Conservation (phyloP, 2,113 vertebrate species). For the Acrocephalus kingi region DNA sequence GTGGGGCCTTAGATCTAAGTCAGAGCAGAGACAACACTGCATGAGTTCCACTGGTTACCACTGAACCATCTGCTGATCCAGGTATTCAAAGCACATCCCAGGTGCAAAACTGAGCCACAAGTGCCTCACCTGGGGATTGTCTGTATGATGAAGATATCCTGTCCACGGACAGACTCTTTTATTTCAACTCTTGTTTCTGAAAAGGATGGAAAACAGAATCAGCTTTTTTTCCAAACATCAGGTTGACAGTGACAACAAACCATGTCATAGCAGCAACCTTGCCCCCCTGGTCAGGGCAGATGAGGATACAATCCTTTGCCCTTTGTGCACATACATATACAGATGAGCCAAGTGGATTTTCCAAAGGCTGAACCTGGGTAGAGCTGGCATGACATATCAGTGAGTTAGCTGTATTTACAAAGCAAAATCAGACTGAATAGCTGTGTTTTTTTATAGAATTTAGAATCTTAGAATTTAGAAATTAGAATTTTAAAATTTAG, state of each 20-base stretch:
- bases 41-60: background rate
- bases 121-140: conserved; percentile 91
- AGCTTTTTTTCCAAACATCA: background rate
- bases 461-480: background rate
- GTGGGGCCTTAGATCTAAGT: background rate
- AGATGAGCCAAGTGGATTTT: background rate
- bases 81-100: background rate
- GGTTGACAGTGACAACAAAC: background rate
- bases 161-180: conserved; percentile 95
- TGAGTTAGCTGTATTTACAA: background rate
- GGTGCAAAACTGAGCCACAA: background rate
- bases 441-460: background rate
- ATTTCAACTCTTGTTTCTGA: conserved; percentile 98
- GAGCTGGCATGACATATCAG: background rate
- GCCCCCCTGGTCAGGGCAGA: background rate
- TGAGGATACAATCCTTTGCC: background rate
- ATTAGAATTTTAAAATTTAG: background rate
- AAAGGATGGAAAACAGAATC: conserved; percentile 32
- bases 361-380: background rate
- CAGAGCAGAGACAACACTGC: background rate
- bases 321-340: background rate
- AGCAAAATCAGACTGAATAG: background rate
- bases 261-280: background rate
- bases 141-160: conserved; percentile 98
- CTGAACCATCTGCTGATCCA: background rate